Evolutionary conservation across 2,888 invertebrate species (phyloP).

Genomic region (Drosophila paranaensis): DNA sequence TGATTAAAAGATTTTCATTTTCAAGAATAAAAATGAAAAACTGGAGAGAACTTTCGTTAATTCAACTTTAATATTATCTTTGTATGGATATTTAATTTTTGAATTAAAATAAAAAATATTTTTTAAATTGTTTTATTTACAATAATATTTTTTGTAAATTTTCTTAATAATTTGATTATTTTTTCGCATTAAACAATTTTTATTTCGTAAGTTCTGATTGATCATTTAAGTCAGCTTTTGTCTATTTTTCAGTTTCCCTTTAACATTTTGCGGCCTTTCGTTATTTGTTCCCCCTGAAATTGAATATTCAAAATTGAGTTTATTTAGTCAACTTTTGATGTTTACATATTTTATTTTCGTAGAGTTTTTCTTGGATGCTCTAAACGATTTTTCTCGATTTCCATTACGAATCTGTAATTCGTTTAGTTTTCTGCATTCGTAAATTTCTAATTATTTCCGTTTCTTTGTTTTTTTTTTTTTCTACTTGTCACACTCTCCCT

Average conservation of each 20-base stretch:
- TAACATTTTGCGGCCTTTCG: background rate
- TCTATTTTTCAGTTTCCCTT: background rate
- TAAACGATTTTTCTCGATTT: background rate
- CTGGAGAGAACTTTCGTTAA: background rate
- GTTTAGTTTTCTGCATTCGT: background rate
- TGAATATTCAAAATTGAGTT: background rate
- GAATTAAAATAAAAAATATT: no score
- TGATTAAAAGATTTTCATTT: background rate
- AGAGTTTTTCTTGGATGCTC: background rate
- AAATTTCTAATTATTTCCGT: conserved; percentile 62
- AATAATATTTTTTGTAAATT: background rate
- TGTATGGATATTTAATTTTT: no score
- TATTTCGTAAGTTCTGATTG: no score
- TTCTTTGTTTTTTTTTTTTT: conserved; percentile 57
- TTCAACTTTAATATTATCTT: background rate
- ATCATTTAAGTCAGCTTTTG: no score
- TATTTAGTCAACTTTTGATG: background rate
- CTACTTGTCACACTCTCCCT: conserved; percentile 25
- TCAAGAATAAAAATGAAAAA: background rate
- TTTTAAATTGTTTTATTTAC: no score
- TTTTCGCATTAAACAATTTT: no score
- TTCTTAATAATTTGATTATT: no score
- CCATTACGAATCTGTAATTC: background rate
- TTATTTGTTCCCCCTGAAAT: background rate
- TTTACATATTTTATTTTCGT: background rate